Evolutionary conservation across 2,888 invertebrate species (phyloP), one percentile per base, ranked within the genome.

Genomic region (Drosophila melanosoma): DNA sequence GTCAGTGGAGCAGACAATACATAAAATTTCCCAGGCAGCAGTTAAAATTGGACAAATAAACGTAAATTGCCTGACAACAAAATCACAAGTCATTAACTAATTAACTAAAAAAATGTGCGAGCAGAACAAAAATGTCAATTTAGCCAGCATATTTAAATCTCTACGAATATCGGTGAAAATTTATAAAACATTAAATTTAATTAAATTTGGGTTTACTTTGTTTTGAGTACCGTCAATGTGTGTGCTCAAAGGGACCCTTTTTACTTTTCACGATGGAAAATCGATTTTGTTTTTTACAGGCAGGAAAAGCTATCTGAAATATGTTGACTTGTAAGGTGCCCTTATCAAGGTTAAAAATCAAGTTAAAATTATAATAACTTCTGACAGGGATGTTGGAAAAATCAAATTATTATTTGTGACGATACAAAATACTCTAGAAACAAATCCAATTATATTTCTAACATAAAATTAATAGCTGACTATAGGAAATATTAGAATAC

Each of bases 21-120:
- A 83, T 83, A 85, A 87, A 87, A 87, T 76, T 71, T 68, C 62
- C 52, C 85, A 74, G 74, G 66, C 80, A 73, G 74, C 71, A 65
- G 76, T 76, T 72, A 79, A 65, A 71, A 65, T 29, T 20, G 17
- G n/a, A 15, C n/a, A 65, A 59, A 56, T 32, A 72, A 49, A 65
- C 20, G 35, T 40, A 23, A 72, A 40, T 40, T 53, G 40, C 5
- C 26, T 20, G 23, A 26, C 51, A 35, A 36, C 53, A 56, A 40
- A 49, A 12, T 49, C 11, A 5, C 10, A 33, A 40, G 29, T 48
- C 36, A 62, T 48, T 53, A 56, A 26, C 26, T 51, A 60, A 60
- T 51, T 51, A 51, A 51, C 51, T 60, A 1, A 36, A 20, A 36
- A 8, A 15, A 20, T 15, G 56, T n/a, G 15, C 1, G 6, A 57